phyloP scores from a whole-genome alignment of 2,113 vertebrate genomes.

The Ia io region DNA sequence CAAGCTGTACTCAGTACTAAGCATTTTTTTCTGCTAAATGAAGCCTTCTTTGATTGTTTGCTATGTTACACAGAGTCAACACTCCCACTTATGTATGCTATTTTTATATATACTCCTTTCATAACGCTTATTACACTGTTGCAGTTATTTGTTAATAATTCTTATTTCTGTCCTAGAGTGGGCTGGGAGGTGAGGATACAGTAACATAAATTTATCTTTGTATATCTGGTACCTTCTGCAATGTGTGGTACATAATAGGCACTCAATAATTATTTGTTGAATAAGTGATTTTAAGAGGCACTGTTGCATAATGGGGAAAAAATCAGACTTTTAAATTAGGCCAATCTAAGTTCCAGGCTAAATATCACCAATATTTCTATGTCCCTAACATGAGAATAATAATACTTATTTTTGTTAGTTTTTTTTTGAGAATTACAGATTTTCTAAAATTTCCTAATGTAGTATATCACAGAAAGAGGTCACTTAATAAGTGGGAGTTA shows the following conservation, averaged over 20 bases:
- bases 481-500: neutral
- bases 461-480: neutral
- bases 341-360: neutral
- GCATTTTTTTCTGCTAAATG: neutral
- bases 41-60: neutral
- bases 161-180: neutral
- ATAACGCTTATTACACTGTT: neutral
- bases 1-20: neutral
- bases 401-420: conserved; percentile 27
- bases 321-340: conserved; percentile 4
- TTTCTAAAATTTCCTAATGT: neutral
- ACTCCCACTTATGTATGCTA: neutral
- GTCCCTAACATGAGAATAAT: neutral
- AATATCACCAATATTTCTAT: conserved; percentile 32
- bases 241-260: neutral
- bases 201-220: neutral
- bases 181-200: neutral
- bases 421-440: conserved; percentile 30
- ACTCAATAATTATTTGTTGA: neutral
- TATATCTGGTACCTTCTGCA: neutral
- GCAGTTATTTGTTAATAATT: neutral
- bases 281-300: neutral
- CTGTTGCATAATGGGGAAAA: neutral
- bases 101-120: neutral
- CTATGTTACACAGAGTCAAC: neutral